Conservation (phyloP, 2,797 vertebrate genomes). For the Acipenser transmontanus region DNA sequence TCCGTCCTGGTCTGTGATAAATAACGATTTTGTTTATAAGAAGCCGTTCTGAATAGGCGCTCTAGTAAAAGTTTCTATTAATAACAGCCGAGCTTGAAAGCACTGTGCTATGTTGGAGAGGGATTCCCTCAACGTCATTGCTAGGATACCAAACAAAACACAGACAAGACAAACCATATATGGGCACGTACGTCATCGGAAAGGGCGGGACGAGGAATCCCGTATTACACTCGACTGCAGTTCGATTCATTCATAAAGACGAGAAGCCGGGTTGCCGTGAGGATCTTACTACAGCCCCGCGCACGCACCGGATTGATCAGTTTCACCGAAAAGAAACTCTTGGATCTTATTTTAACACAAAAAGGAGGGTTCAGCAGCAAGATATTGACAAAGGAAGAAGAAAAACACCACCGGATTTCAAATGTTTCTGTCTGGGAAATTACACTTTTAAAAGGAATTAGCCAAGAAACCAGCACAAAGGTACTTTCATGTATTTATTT, state of each 20-base stretch:
- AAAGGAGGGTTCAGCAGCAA: too few relatives aligned
- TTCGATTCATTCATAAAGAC: conserved; percentile 87
- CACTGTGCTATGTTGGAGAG: conserved; percentile 69
- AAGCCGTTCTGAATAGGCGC: conserved; percentile 35
- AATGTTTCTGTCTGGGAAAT: too few relatives aligned
- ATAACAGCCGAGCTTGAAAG: conserved; percentile 61
- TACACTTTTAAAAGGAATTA: too few relatives aligned
- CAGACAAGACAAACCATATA: conserved; percentile 75
- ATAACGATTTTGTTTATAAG: not conserved
- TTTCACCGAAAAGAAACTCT: too few relatives aligned
- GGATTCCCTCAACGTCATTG: conserved; percentile 97
- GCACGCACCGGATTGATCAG: conserved; percentile 32
- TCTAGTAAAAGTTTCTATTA: conserved; percentile 64
- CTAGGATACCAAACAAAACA: conserved; percentile 98
- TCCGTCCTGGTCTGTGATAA: not conserved
- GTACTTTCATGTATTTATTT: too few relatives aligned
- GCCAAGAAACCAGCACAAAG: too few relatives aligned
- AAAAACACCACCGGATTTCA: too few relatives aligned
- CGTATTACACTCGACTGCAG: conserved; percentile 41
- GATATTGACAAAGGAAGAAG: too few relatives aligned
- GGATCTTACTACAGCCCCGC: conserved; percentile 29
- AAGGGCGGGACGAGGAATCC: conserved; percentile 61
- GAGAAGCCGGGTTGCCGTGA: conserved; percentile 45
- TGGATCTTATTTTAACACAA: too few relatives aligned
- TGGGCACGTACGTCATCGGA: conserved; percentile 98